Evolutionary conservation across 1,140 invertebrate species (phyloP), one percentile per base, ranked within the genome.

Genomic region (Pogonognathellus flavescens): DNA sequence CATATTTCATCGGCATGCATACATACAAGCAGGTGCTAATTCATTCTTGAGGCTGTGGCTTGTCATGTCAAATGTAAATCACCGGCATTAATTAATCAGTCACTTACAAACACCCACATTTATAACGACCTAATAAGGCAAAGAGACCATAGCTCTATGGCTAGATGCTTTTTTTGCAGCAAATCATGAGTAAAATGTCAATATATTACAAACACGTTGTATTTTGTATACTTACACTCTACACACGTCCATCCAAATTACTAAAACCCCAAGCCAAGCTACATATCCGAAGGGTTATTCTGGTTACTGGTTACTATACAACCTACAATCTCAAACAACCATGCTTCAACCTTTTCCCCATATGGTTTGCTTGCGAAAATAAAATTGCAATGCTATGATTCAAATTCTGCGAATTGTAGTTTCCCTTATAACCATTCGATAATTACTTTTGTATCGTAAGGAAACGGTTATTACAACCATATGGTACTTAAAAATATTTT

Each of bases 21-120:
- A 50, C 41, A 76, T 49, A 31, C 31, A 50, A 76, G 70, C 70
- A 76, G 70, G 70, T 76, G 70, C 49, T 76, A 76, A 76, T 76
- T 18, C 70, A 76, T 76, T 76, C 70, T 76, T 76, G 70, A 76
- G 25, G 70, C 70, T 76, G 70, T 76, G 31, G 70, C 41, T 50
- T 31, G 70, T 14, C 70, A 76, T 76, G 70, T 76, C 70, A 76
- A 76, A 76, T 66, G 20, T 49, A 76, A 76, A 16, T 41, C 70
- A 49, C 70, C 70, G 49, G 70, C 70, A 76, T 76, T 50, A 76
- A 76, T 76, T 76, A 76, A 76, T 76, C 70, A 76, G 70, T 76
- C 70, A 49, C 41, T 76, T 76, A 50, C 25, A 41, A 41, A 76
- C 70, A 41, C 70, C 70, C 70, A 76, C 70, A 76, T 76, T 76